Evolutionary conservation across 2,888 invertebrate species (phyloP).

Genomic region (Notodromas monacha): DNA sequence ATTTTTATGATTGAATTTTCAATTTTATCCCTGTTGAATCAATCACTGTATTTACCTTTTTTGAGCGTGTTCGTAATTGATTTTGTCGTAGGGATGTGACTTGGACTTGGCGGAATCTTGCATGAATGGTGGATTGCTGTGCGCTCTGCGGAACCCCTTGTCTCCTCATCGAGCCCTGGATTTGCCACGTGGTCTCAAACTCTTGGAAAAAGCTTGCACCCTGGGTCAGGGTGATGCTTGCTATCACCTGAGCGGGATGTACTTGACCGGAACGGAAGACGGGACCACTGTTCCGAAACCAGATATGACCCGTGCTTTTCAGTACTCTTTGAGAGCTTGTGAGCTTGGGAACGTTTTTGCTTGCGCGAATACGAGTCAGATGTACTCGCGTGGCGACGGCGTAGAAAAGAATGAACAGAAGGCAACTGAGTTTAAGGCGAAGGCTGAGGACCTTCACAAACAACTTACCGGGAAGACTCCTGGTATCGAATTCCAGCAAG

Average conservation of each 20-base stretch:
- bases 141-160: too few species aligned
- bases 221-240: conserved; percentile 30
- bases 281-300: conserved; percentile 17
- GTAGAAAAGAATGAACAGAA: conserved; percentile 32
- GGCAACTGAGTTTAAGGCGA: conserved; percentile 33
- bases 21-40: too few species aligned
- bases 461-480: conserved; percentile 20
- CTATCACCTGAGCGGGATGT: conserved; percentile 43
- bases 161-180: conserved; percentile 11
- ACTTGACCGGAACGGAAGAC: conserved; percentile 33
- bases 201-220: conserved; percentile 18
- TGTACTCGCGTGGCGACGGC: conserved; percentile 45
- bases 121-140: conserved; percentile 34
- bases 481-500: conserved; percentile 1
- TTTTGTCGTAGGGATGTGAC: too few species aligned
- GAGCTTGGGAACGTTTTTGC: conserved; percentile 49
- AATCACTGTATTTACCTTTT: too few species aligned
- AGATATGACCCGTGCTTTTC: conserved; percentile 44
- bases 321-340: conserved; percentile 42
- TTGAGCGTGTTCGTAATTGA: too few species aligned
- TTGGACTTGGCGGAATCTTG: too few species aligned
- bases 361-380: conserved; percentile 60
- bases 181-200: conserved; percentile 17
- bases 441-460: conserved; percentile 33
- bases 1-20: too few species aligned